Evolutionary conservation across 2,888 invertebrate species (phyloP), one percentile per base, ranked within the genome.

Genomic region (Bombylius discolor): DNA sequence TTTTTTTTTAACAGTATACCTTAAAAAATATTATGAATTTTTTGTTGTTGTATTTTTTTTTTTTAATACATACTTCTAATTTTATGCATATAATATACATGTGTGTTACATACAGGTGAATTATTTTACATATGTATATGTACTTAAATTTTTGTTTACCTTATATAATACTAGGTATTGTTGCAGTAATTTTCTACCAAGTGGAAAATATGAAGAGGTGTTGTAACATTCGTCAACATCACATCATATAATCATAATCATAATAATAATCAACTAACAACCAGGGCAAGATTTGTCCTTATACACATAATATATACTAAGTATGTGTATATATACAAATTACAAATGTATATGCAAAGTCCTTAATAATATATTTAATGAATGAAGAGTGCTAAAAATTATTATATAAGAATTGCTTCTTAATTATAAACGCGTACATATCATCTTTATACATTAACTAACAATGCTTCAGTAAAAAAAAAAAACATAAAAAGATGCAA

Each of bases 401-500:
- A 55, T 23, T 23, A 23, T 23, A 23, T 50, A 55, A 55, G 55
- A 55, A 55, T 55, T 55, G 55, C 55, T 55, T 55, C 55, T 55
- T 55, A 55, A 55, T 55, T 55, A 55, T 55, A 47, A 55, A 47
- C 55, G 8, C 9, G 36, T 36, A 36, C 9, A 36, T 36, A 36
- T 36, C 53, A 44, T 49, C 46, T 54, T 34, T 49, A 50, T 49
- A 50, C 50, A 55, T 55, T 55, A 55, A 55, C 55, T 50, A 55
- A 55, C 55, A 55, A 55, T 55, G 36, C 11, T 42, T 42, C 11
- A 11, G 6, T 3, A 36, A 9, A 42, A 42, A 23, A 23, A 23
- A 23, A 23, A 23, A 23, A 23, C 4, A 42, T 42, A 42, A 42
- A 42, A 11, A 42, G 1, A 11, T 11, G 39, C 11, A 42, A 36